phyloP scores from a whole-genome alignment of 1,140 invertebrate genomes.

The silkworm (Bombyx mori) region ASM3026992v2 NC_085130.1:15711001-15711500 shows the following conservation, averaged over 20 bases:
- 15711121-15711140: too few species aligned
- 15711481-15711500: too few species aligned
- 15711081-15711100: too few species aligned
- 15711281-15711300: conserved; percentile 25
- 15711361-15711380: background rate
- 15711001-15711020: too few species aligned
- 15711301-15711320: conserved; percentile 40
- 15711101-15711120: too few species aligned
- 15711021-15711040: too few species aligned
- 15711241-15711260: conserved; percentile 33
- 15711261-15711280: conserved; percentile 23
- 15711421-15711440: background rate
- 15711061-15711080: too few species aligned
- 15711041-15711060: too few species aligned
- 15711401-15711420: background rate
- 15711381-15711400: background rate
- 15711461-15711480: too few species aligned
- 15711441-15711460: background rate
- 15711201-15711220: conserved; percentile 12
- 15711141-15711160: too few species aligned
- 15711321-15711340: background rate
- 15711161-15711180: background rate
- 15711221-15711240: conserved; percentile 18
- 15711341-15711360: background rate
- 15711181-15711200: conserved; percentile 22